Evolutionary conservation across 1,140 invertebrate genomes (phyloP), one percentile per base, ranked within the genome.

Genomic region (Melitaea cinxia): DNA sequence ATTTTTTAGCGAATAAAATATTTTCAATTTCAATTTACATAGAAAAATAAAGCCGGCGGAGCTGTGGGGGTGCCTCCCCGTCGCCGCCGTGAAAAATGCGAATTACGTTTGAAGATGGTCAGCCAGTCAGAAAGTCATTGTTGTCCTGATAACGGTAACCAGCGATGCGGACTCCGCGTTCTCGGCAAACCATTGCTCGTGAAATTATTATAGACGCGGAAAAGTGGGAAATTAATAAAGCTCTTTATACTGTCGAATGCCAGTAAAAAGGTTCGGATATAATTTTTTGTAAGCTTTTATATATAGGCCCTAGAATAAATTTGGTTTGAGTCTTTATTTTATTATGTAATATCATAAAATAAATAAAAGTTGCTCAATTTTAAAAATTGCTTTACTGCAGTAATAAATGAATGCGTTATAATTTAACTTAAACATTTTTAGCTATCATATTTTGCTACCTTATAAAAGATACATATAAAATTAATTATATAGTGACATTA

Each of bases 71-170:
- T 21, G 30, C 54, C 55, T 56, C 50, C 56, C 37, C 15, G 33
- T 14, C 57, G 47, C 45, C 53, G 57, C 64, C 63, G 74, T 85
- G 83, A 88, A 88, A 88, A 88, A 88, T 86, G 70, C 78, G 80
- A 81, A 84, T 85, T 80, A 79, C 79, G 80, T 86, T 85, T 82
- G 82, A 86, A 82, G 83, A 88, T 86, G 75, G 70, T 71, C 81
- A 88, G 75, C 81, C 63, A 85, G 78, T 76, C 83, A 86, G 82
- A 86, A 86, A 83, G 65, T 72, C 81, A 86, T 88, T 88, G 85
- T 88, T 80, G 59, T 73, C 12, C 59, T 65, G 82, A 85, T 84
- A 85, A 76, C 72, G 73, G 64, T 68, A 68, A 72, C 65, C 78
- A 73, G 68, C 68, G 75, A 68, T 65, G 69, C 77, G 72, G 55